Evolutionary conservation across 2,113 vertebrate species (phyloP), one percentile per base, ranked within the genome.

Genomic region (Pelecanoides urinatrix): DNA sequence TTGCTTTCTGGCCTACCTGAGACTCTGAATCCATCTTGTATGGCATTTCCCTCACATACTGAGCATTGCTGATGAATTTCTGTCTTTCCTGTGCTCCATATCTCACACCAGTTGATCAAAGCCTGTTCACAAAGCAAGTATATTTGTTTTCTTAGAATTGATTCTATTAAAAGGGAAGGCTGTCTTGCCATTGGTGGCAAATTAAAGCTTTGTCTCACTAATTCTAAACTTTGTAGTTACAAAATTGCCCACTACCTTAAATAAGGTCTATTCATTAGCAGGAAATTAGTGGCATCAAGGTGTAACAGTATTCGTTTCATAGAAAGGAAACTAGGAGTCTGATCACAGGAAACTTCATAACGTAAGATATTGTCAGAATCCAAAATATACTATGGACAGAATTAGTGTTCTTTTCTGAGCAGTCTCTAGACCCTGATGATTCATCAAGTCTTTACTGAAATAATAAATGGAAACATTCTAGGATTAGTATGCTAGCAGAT

Each of bases 11-110:
- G 16, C 3, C 77, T 97, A 95, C 96, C 98, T 97, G 95, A 86
- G 98, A 92, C 15, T 96, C 97, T 49, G 95, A 89, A 58, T 97
- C 96, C 91, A 50, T 84, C 75, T 96, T 96, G 59, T 86, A 78
- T 36, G 96, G 97, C 78, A 96, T 94, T 67, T 96, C 66, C 55
- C 79, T 96, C 67, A 92, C 94, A 50, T 94, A 88, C 14, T 92
- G 88, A 59, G 80, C 79, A 36, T 91, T 94, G 16, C 76, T 96
- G 92, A 96, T 22, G 5, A 97, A 80, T 50, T 94, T 97, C 83
- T 95, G 86, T 74, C 94, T 91, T 72, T 94, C 96, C 79, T 67
- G 83, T 40, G 89, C 95, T 84, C 96, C 88, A 3, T 77, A 93
- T 92, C 98, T 96, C 95, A 68, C 95, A 93, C 74, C 74, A 80